These are phyloP conservation scores for Amphipoea oculea DNA, from an alignment of 2,888 invertebrate species.

Conservation along the genomic window DNA sequence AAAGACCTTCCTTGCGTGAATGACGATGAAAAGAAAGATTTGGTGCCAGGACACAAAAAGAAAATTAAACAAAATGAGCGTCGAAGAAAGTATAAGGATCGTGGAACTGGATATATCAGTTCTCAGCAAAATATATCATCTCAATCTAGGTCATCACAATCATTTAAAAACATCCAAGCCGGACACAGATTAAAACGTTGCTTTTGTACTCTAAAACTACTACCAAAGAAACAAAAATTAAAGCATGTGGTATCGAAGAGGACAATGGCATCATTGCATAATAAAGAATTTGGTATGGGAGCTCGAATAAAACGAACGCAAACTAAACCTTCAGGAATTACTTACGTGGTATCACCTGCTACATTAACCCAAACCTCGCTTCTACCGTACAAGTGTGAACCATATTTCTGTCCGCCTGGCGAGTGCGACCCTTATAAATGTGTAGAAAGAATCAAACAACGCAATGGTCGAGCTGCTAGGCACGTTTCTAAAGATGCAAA, in stretches of 20 bases:
- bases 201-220: constrained; percentile 71
- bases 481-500: constrained; percentile 39
- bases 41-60: constrained; percentile 8
- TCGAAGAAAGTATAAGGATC: constrained; percentile 13
- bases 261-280: constrained; percentile 39
- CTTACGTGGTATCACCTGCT: constrained; percentile 34
- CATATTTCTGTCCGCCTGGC: constrained; percentile 66
- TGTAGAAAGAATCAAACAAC: constrained; percentile 24
- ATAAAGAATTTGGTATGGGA: constrained; percentile 1
- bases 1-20: constrained; percentile 52
- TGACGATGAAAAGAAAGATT: constrained; percentile 11
- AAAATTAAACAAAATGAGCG: constrained; percentile 21
- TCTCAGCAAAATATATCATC: constrained; percentile 28
- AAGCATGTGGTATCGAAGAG: constrained; percentile 42
- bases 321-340: constrained; percentile 39
- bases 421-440: constrained; percentile 49
- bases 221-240: constrained; percentile 49
- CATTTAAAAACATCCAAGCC: constrained; percentile 39
- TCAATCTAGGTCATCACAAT: constrained; percentile 44
- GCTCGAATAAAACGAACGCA: constrained; percentile 26
- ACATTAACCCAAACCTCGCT: constrained; percentile 32
- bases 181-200: constrained; percentile 65
- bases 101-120: background rate
- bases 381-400: constrained; percentile 70
- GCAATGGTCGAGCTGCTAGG: constrained; percentile 9